These are phyloP conservation scores for Chiloscyllium plagiosum DNA, from an alignment of 2,113 vertebrate species.

Conservation along the genomic window DNA sequence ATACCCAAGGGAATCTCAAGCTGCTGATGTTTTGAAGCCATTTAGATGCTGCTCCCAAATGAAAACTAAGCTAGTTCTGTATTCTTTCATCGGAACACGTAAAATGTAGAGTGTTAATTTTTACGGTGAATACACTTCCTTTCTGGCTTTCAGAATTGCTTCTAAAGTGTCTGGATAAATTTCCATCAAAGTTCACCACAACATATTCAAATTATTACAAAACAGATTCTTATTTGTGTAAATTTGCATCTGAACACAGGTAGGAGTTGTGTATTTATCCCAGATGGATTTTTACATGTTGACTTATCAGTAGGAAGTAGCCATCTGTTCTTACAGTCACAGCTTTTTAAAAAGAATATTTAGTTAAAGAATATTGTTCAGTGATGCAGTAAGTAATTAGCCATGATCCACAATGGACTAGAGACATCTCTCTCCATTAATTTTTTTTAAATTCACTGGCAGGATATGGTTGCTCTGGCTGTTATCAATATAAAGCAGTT, in stretches of 20 bases:
- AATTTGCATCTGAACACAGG: not conserved
- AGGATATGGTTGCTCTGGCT: too few species aligned
- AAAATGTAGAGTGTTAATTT: not conserved
- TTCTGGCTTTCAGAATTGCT: not conserved
- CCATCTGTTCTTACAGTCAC: not conserved
- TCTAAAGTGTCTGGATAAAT: not conserved
- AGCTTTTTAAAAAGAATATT: not conserved
- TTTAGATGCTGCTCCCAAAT: not conserved
- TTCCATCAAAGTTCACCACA: not conserved
- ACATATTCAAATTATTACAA: not conserved
- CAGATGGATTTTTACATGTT: not conserved
- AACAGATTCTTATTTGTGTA: not conserved
- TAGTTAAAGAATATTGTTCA: too few species aligned
- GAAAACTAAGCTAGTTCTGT: not conserved
- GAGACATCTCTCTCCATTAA: too few species aligned
- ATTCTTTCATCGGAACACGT: not conserved
- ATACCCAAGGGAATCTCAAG: not conserved
- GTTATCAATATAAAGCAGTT: not conserved
- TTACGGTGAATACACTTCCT: not conserved
- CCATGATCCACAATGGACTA: too few species aligned
- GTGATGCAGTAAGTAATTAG: too few species aligned
- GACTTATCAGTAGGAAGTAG: not conserved
- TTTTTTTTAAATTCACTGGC: too few species aligned
- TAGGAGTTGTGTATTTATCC: not conserved
- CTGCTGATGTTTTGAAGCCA: constrained; percentile 27